phyloP scores from a whole-genome alignment of 53 echinoderm and acorn worm species.

The Glandiceps talaboti region DNA sequence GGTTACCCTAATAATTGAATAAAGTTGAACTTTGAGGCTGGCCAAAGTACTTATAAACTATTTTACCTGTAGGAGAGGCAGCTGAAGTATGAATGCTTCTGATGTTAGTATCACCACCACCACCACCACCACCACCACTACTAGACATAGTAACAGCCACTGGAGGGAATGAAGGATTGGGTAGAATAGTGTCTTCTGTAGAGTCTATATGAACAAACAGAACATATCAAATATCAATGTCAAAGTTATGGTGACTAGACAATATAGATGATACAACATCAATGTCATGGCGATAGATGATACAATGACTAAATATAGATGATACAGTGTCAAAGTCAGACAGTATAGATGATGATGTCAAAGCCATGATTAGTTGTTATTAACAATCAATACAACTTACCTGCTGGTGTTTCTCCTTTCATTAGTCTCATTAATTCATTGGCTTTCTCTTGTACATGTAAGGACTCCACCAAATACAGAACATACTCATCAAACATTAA shows the following conservation, averaged over 20 bases:
- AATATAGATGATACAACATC: too few species aligned
- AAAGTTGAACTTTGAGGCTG: too few species aligned
- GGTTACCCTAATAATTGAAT: too few species aligned
- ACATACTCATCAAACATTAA: slow-evolving; percentile 46
- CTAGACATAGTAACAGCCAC: neutral
- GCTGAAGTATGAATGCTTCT: neutral
- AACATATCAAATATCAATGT: too few species aligned
- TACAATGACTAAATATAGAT: too few species aligned
- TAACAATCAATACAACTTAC: neutral
- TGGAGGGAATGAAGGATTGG: neutral
- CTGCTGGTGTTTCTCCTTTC: neutral
- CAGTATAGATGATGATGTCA: neutral
- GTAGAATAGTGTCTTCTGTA: neutral
- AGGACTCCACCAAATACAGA: slow-evolving; percentile 13
- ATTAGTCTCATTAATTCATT: slow-evolving; percentile 13
- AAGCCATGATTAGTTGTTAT: neutral
- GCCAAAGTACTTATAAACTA: too few species aligned
- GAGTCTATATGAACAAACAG: neutral
- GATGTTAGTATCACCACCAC: neutral
- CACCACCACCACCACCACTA: neutral
- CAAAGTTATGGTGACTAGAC: too few species aligned
- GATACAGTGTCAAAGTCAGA: neutral
- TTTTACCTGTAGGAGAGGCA: neutral
- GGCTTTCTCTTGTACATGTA: slow-evolving; percentile 17
- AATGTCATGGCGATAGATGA: too few species aligned